Evolutionary conservation across 2,888 invertebrate species (phyloP).

Genomic region (Cryptocephalus primarius): DNA sequence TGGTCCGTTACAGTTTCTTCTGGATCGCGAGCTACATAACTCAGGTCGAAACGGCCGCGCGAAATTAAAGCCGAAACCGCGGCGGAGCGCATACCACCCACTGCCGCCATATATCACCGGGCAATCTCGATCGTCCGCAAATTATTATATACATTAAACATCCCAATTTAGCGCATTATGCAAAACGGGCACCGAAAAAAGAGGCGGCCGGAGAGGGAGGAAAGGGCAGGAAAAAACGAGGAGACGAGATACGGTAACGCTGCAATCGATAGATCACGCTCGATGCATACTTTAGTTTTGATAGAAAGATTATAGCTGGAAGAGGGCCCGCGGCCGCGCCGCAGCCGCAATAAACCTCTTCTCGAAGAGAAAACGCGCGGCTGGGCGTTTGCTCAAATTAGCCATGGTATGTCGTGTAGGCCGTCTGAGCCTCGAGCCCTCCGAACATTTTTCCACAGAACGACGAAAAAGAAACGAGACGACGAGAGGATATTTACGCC

Average conservation of each 20-base stretch:
- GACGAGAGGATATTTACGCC: slow-evolving; percentile 10
- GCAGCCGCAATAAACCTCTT: slow-evolving; percentile 1
- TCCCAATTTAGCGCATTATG: slow-evolving; percentile 17
- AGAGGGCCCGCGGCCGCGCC: slow-evolving; percentile 10
- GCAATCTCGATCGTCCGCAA: slow-evolving; percentile 6
- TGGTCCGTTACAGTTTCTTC: too few relatives aligned
- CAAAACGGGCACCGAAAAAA: slow-evolving; percentile 13
- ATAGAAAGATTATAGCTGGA: slow-evolving; percentile 29
- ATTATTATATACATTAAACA: slow-evolving; percentile 14
- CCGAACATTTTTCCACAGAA: slow-evolving; percentile 9
- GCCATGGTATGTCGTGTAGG: slow-evolving; percentile 17
- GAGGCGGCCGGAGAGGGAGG: slow-evolving; percentile 2
- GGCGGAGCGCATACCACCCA: slow-evolving; percentile 9
- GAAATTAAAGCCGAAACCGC: slow-evolving; percentile 7
- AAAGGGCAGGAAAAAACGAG: not conserved
- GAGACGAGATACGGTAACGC: slow-evolving; percentile 1
- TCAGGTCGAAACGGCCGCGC: slow-evolving; percentile 3
- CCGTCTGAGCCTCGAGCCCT: slow-evolving; percentile 12
- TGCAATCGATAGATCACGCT: slow-evolving; percentile 30
- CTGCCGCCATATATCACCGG: slow-evolving; percentile 12
- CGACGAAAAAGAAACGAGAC: slow-evolving; percentile 9
- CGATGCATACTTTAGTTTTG: slow-evolving; percentile 28
- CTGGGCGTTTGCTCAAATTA: slow-evolving; percentile 15
- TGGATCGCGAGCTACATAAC: not conserved
- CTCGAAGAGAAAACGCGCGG: not conserved